Conservation (phyloP, 2,888 invertebrate genomes). For the Chromoteleia sp. region DNA sequence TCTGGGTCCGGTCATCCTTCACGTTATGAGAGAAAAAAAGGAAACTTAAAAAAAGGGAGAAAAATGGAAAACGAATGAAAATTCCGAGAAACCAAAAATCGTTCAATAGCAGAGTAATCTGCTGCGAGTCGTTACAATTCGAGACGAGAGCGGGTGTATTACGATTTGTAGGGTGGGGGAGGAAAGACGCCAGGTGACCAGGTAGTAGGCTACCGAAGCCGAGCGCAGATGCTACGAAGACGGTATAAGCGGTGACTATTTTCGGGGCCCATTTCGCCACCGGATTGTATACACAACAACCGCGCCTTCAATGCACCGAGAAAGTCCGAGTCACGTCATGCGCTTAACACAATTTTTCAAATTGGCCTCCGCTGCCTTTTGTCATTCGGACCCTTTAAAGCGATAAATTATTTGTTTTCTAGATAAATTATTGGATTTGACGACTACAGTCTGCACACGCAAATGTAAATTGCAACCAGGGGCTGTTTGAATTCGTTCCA, state of each 20-base stretch:
- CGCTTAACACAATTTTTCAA: slow-evolving; percentile 66
- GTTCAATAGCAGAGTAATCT: slow-evolving; percentile 32
- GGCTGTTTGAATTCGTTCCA: slow-evolving; percentile 6
- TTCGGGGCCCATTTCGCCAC: slow-evolving; percentile 49
- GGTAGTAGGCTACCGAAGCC: slow-evolving; percentile 56
- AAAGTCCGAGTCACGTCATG: slow-evolving; percentile 61
- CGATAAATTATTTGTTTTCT: slow-evolving; percentile 53
- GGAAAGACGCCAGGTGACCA: slow-evolving; percentile 65
- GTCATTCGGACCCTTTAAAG: slow-evolving; percentile 17
- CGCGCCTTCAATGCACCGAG: slow-evolving; percentile 47
- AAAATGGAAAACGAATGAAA: slow-evolving; percentile 42
- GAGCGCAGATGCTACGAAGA: slow-evolving; percentile 52
- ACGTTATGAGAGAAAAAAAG: slow-evolving; percentile 4
- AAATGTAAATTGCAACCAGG: slow-evolving; percentile 24
- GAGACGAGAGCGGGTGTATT: slow-evolving; percentile 46
- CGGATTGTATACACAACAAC: slow-evolving; percentile 59
- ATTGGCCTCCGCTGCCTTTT: slow-evolving; percentile 31
- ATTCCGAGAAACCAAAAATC: slow-evolving; percentile 45
- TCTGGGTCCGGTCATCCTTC: slow-evolving; percentile 32
- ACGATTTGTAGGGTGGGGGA: slow-evolving; percentile 17
- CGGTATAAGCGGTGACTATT: slow-evolving; percentile 57
- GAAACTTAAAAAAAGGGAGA: slow-evolving; percentile 6
- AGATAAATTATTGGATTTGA: slow-evolving; percentile 34
- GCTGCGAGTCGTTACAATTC: slow-evolving; percentile 37
- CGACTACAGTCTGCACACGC: not conserved